Base-by-base conservation (phyloP, 2,113 vertebrate species). In the Oplegnathus fasciatus region DNA sequence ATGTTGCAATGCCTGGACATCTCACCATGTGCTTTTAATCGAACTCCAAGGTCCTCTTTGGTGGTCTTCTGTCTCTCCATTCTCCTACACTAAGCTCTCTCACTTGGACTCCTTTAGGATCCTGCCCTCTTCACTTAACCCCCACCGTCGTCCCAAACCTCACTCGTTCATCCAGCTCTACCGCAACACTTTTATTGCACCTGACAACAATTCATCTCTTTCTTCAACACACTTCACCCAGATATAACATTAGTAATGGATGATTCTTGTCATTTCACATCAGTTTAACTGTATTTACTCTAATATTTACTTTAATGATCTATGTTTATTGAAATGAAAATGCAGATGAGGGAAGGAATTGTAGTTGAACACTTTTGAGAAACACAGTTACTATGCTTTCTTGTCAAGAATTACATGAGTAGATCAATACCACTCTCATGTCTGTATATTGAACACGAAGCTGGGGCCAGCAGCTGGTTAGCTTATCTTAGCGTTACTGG, bases 21-120 rank as follows among this genome's bases (percentile, higher is more conserved):
- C 57, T 86, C 61, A 44, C 76, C 87, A 85, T 91, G 81, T 89
- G 92, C 86, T 91, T 91, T 74, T 68, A 86, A 91, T 89, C 66
- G 55, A 80, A 22, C 30, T 74, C 48, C 44, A 30, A 0, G 37
- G 42, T 72, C 34, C 74, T 85, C 75, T 50, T 83, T 86, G 88
- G 78, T 88, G 82, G 82, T 92, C 83, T 34, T 78, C 64, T 81
- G 57, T 82, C 6, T 79, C 54, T 64, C 48, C 15, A 40, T 64
- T 64, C 24, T 66, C 48, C 50, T 32, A 55, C 34, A 6, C 60
- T 55, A 44, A 48, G 15, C 61, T 28, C 37, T 62, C 46, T 55
- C 64, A 67, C 18, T 72, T 57, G 28, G 20, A 52, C 26, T 64
- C 34, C 26, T 48, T 58, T 40, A 75, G 37, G 30, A 62, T 57